These are phyloP conservation scores for Cephalopterus ornatus DNA, from an alignment of 2,113 vertebrate genomes.

Conservation along the genomic window DNA sequence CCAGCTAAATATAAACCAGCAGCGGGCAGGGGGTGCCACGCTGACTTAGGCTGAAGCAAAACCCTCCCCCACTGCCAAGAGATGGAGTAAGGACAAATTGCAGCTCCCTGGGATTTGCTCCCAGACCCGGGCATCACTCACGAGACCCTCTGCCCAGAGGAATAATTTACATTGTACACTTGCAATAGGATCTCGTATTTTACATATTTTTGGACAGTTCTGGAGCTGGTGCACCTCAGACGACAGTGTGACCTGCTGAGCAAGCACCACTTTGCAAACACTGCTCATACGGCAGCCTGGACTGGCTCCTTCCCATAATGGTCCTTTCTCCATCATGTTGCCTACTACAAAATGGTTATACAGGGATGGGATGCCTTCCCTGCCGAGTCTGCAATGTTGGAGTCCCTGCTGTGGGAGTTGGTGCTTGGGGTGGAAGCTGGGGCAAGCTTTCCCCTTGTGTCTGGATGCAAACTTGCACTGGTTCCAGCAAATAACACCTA, in stretches of 20 bases:
- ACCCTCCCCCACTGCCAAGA: background rate
- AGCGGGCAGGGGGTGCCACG: background rate
- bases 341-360: background rate
- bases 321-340: background rate
- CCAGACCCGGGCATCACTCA: fast-evolving
- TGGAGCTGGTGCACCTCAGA: background rate
- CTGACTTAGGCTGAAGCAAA: background rate
- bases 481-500: background rate
- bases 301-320: fast-evolving
- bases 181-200: fast-evolving
- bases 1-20: background rate
- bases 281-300: fast-evolving
- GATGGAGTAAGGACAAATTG: background rate
- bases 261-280: background rate
- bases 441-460: fast-evolving
- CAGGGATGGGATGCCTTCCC: fast-evolving
- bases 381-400: fast-evolving
- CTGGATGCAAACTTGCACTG: background rate
- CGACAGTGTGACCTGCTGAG: fast-evolving
- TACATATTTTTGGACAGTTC: background rate
- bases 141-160: background rate
- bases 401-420: fast-evolving
- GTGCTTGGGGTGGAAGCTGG: fast-evolving
- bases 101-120: background rate
- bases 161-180: background rate